A percentile compares a stretch with the other conserved stretches of the same genome.
These are phyloP conservation scores for Beaufortia kweichowensis DNA, from an alignment of 2,113 vertebrate genomes.

Conservation along the genomic window DNA sequence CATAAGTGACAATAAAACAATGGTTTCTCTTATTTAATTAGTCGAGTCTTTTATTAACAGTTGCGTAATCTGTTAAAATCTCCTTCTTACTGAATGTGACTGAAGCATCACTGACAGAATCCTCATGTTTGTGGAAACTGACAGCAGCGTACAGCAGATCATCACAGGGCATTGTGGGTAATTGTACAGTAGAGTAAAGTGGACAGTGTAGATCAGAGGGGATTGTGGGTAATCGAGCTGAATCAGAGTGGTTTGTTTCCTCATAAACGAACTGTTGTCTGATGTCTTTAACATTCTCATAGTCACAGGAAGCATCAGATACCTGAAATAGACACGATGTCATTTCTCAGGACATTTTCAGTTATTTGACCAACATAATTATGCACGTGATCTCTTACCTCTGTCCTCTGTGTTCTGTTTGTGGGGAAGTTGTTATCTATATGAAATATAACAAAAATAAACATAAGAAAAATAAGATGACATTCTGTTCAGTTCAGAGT, in stretches of 20 bases:
- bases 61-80: not conserved
- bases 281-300: constrained; percentile 20
- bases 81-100: not conserved
- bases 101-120: not conserved
- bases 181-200: not conserved
- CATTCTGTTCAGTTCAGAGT: too few relatives aligned
- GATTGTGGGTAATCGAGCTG: not conserved
- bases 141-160: not conserved
- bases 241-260: too few relatives aligned
- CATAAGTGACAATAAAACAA: too few relatives aligned
- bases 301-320: not conserved
- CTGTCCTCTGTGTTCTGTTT: not conserved
- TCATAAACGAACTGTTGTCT: not conserved
- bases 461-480: not conserved
- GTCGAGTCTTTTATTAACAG: not conserved
- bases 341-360: too few relatives aligned
- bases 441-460: not conserved
- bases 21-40: too few relatives aligned
- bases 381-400: too few relatives aligned
- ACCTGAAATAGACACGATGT: constrained; percentile 11
- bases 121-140: not conserved
- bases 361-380: too few relatives aligned
- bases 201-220: not conserved
- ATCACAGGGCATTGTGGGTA: constrained; percentile 1
- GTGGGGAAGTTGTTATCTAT: not conserved